Conservation (phyloP, 2,797 vertebrate genomes). For the Phalanger gymnotis region DNA sequence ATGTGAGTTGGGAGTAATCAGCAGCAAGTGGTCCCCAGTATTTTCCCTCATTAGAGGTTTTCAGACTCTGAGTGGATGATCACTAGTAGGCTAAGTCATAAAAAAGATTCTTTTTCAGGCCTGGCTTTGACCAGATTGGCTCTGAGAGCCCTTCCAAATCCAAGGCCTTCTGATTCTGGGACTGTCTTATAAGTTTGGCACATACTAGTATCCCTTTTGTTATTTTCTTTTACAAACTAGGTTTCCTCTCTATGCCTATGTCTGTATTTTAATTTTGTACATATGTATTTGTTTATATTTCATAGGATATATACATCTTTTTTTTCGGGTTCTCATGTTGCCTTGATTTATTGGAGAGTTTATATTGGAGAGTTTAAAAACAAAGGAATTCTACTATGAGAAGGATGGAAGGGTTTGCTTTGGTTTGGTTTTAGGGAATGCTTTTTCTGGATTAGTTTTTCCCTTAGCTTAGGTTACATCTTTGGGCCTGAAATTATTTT, state of each 20-base stretch:
- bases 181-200: constrained; percentile 25
- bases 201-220: constrained; percentile 33
- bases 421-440: background rate
- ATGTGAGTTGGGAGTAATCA: background rate
- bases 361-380: constrained; percentile 36
- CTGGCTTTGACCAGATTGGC: background rate
- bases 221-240: constrained; percentile 34
- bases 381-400: background rate
- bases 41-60: background rate
- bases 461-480: background rate
- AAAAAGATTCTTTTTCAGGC: background rate
- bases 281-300: background rate
- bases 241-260: constrained; percentile 40
- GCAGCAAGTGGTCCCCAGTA: background rate
- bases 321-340: constrained; percentile 50
- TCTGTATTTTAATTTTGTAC: constrained; percentile 33
- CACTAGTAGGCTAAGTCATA: background rate
- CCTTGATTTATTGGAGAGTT: constrained; percentile 33
- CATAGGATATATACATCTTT: background rate
- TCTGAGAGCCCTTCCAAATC: background rate
- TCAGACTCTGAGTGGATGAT: background rate
- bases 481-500: constrained; percentile 21
- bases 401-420: background rate
- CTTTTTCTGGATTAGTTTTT: constrained; percentile 6
- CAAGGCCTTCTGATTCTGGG: constrained; percentile 47